Evolutionary conservation across 2,888 invertebrate genomes (phyloP).

Genomic region (Osmoderma eremita): DNA sequence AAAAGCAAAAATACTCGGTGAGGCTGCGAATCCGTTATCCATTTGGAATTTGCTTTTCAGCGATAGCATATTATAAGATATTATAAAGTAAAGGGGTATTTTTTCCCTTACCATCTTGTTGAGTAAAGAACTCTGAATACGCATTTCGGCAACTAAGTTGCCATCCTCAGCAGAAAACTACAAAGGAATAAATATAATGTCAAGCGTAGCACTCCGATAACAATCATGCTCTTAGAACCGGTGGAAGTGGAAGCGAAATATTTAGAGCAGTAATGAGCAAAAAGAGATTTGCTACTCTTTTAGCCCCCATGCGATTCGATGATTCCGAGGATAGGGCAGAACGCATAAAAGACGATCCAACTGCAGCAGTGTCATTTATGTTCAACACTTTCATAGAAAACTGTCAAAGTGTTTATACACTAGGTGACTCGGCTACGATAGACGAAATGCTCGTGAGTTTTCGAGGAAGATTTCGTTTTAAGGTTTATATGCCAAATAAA

Average conservation of each 20-base stretch:
- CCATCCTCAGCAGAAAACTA: no score
- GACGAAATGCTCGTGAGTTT: conserved; percentile 8
- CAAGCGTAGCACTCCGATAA: no score
- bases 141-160: no score
- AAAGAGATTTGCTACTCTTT: conserved; percentile 12
- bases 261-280: conserved; percentile 28
- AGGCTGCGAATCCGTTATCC: not conserved
- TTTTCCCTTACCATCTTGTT: no score
- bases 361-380: conserved; percentile 39
- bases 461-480: conserved; percentile 10
- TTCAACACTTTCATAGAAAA: conserved; percentile 41
- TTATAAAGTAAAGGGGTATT: conserved; percentile 12
- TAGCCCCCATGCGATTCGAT: not conserved
- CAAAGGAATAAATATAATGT: no score
- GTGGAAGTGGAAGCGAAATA: no score
- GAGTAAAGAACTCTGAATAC: no score
- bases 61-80: conserved; percentile 25
- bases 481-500: conserved; percentile 13
- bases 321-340: conserved; percentile 38
- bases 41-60: no score
- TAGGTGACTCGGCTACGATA: not conserved
- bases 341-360: conserved; percentile 40
- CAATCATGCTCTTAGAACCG: no score
- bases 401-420: conserved; percentile 25
- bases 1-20: conserved; percentile 18